phyloP scores from a whole-genome alignment of 2,113 vertebrate species.

The Heteronetta atricapilla region DNA sequence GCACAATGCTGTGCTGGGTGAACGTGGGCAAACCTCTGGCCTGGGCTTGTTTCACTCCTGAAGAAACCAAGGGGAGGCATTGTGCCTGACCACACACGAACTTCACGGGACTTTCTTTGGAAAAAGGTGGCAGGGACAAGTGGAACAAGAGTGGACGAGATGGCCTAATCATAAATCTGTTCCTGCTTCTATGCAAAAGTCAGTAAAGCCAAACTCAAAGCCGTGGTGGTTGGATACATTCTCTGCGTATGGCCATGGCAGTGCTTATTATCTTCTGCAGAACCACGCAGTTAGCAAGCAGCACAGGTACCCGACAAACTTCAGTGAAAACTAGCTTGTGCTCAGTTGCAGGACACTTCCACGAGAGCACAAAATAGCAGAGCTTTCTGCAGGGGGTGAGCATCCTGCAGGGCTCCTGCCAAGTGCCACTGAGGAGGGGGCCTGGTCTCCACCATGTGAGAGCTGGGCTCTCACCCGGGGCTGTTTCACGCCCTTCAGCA shows the following conservation, averaged over 20 bases:
- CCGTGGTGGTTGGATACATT: background rate
- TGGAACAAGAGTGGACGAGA: accelerated
- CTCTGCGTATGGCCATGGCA: accelerated
- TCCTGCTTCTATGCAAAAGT: accelerated
- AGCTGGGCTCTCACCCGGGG: background rate
- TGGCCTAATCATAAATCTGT: accelerated
- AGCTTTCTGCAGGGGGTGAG: background rate
- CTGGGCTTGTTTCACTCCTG: background rate
- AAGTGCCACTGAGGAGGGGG: background rate
- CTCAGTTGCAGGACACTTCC: background rate
- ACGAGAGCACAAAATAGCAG: background rate
- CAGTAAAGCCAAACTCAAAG: accelerated
- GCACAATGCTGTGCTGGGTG: background rate
- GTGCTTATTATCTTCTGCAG: background rate
- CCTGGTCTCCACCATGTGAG: background rate
- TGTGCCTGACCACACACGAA: too few relatives aligned
- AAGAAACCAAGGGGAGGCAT: background rate
- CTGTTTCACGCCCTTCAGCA: background rate
- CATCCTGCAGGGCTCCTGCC: background rate
- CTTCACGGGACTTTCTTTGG: background rate
- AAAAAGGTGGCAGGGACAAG: background rate
- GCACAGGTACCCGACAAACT: background rate
- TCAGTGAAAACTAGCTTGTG: background rate
- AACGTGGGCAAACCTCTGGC: background rate
- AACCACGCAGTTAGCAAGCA: background rate